Evolutionary conservation across 1,140 invertebrate species (phyloP), one percentile per base, ranked within the genome.

Genomic region (Trachelipus rathkii): DNA sequence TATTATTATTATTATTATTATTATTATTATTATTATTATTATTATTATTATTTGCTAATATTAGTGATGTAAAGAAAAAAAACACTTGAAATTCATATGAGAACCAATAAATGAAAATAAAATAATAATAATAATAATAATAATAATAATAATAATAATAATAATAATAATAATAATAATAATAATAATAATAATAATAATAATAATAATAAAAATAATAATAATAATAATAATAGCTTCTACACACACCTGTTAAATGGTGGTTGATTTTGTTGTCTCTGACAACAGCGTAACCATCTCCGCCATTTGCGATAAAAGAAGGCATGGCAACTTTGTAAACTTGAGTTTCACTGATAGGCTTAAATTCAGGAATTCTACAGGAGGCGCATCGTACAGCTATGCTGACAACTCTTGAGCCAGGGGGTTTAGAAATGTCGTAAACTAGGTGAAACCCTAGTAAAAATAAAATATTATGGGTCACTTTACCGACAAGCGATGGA

Each of bases 221-320:
- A 33, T 33, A 33, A 33, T 33, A 33, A 33, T 33, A 33, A 33
- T 33, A 33, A 33, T 33, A 33, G 33, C 6, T 33, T 33, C 2
- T 33, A 33, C 71, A 33, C 71, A 43, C 24, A 80, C 85, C 84
- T 13, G 82, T 81, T 44, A 82, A 80, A 19, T 82, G 72, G 70
- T 90, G 78, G 60, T 82, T 44, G 7, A 85, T 78, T 7, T 82
- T 76, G 33, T 84, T 83, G 7, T 86, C 80, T 70, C 82, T 82
- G 6, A 89, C 78, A 80, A 88, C 84, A 0, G 73, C 71, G 73
- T 85, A 89, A 1, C 89, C 89, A 81, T 92, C 91, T 15, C 92
- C 92, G 10, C 91, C 91, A 1, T 85, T 83, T 0, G 89, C 86
- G 10, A 93, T 83, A 82, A 90, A 93, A 72, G 87, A 87, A 46